These are phyloP conservation scores for Echinops telfairi DNA, from an alignment of 2,113 vertebrate genomes.

Conservation along the genomic window DNA sequence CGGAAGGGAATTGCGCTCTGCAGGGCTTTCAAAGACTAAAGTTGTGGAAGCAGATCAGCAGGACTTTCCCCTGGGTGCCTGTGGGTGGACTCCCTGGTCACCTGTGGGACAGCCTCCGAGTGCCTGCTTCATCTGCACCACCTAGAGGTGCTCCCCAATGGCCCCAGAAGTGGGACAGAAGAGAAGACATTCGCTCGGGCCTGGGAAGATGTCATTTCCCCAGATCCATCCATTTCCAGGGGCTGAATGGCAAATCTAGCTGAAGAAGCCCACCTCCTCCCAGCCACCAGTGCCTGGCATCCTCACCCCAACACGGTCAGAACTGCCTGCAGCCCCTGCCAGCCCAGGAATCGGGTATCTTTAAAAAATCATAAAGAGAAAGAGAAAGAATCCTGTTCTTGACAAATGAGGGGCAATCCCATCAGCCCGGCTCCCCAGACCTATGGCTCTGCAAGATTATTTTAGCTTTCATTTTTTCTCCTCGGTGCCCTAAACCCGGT, in stretches of 20 bases:
- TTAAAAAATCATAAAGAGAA: slow-evolving; percentile 50
- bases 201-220: background rate
- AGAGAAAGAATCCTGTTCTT: slow-evolving; percentile 24
- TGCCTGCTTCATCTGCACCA: background rate
- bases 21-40: background rate
- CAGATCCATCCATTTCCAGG: slow-evolving; percentile 9
- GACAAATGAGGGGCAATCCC: background rate
- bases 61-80: background rate
- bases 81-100: background rate
- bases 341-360: background rate
- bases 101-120: background rate
- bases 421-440: slow-evolving; percentile 14
- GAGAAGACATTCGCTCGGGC: slow-evolving; percentile 3
- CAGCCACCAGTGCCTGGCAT: background rate
- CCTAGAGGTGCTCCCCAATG: background rate
- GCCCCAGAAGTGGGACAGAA: background rate
- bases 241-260: background rate
- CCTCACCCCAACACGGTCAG: background rate
- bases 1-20: background rate
- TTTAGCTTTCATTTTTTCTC: slow-evolving; percentile 69
- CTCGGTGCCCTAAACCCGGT: slow-evolving; percentile 32
- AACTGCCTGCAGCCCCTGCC: background rate
- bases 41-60: background rate
- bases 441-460: slow-evolving; percentile 68
- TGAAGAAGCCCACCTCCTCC: slow-evolving; percentile 19